phyloP scores from a whole-genome alignment of 1,140 invertebrate species.

The Dermatophagoides farinae region DNA sequence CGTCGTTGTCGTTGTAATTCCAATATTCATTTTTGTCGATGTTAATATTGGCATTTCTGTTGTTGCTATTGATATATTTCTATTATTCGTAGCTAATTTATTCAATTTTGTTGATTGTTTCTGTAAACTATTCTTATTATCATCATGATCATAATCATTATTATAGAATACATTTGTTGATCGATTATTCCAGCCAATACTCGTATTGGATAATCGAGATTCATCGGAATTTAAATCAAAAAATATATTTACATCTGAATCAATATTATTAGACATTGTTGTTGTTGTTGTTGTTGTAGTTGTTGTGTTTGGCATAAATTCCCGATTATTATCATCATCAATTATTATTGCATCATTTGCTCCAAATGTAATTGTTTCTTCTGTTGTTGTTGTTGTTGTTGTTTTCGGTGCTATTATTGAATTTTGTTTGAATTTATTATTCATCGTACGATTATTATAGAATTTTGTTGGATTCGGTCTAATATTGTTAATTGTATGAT shows the following conservation, averaged over 20 bases:
- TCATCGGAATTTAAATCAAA: conserved; percentile 1
- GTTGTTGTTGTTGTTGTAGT: neutral
- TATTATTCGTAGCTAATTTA: neutral
- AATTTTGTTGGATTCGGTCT: neutral
- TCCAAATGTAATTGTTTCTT: neutral
- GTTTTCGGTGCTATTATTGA: neutral
- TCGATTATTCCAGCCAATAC: neutral
- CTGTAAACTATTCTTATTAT: neutral
- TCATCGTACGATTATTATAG: neutral
- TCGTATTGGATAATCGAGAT: neutral
- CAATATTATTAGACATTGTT: neutral
- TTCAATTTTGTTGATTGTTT: neutral
- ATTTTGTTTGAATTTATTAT: neutral
- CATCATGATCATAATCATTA: too few relatives aligned
- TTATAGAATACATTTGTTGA: neutral
- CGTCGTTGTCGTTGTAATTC: neutral
- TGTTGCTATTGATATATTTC: neutral
- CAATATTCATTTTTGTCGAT: neutral
- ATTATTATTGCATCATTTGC: neutral
- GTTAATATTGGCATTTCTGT: neutral
- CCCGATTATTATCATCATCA: neutral
- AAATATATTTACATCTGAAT: neutral
- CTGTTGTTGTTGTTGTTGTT: neutral
- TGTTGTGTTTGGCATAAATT: neutral
- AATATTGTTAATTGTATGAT: neutral